Base-by-base conservation (phyloP, 35 echinoderm and acorn worm genomes). In the Apostichopus californicus region DNA sequence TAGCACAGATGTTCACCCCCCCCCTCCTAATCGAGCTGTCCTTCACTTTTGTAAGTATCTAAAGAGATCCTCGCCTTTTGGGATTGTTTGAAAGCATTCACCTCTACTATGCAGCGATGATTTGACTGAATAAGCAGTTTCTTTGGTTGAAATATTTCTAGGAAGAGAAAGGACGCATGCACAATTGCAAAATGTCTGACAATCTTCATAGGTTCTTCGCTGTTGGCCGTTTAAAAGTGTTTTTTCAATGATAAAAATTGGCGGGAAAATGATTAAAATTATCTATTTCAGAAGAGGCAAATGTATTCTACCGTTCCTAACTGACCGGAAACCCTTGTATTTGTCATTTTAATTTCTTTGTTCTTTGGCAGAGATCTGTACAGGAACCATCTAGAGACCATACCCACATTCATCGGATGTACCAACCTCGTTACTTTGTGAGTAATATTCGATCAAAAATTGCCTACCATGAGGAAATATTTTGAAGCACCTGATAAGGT, bases 381-480 rank as follows among this genome's bases (percentile, higher is more conserved):
- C 57, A 90, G 83, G 9, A 98, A 98, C 78, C 75, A 92, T 52
- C 86, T 98, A 3, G 70, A 80, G 20, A 9, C 46, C 1, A 79
- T 98, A 56, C 96, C 96, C 14, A 56, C 88, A 28, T 59, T 98
- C 14, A 89, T 89, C 12, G 92, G 83, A n/a, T 98, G 96, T 78
- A 78, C 89, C 6, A 77, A 55, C 12, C 78, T 98, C 13, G 9
- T 26, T 73, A 94, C 86, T n/a, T 78, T 98, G 96, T 98, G 92
- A 98, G 96, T 98, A 34, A 68, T 18, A 68, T 8, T 68, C 11
- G 18, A 9, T 18, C 18, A 9, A 5, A 11, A 68, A 11, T 17
- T 14, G 64, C 64, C 15, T 68, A 18, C 18, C 15, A 68, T 11
- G 64, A 14, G 11, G 11, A 68, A 10, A 68, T 68, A 68, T 68